phyloP scores from a whole-genome alignment of 2,797 vertebrate species.

The Acanthurus lineatus region DNA sequence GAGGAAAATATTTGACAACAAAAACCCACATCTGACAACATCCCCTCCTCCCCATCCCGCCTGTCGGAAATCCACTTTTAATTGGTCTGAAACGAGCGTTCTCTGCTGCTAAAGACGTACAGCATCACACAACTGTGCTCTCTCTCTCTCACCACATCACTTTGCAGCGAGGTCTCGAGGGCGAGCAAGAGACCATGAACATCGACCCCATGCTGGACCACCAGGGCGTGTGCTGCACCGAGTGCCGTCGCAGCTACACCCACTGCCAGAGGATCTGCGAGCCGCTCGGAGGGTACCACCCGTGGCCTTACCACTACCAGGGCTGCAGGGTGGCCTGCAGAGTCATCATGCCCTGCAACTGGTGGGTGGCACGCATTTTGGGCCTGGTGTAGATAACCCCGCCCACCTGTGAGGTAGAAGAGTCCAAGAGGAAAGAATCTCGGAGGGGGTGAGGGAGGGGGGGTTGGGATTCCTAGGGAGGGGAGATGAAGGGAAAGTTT shows the following conservation, averaged over 20 bases:
- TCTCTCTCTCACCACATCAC: background rate
- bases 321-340: conserved; percentile 92
- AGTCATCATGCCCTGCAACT: conserved; percentile 94
- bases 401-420: conserved; percentile 44
- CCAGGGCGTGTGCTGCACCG: conserved; percentile 91
- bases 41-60: conserved; percentile 55
- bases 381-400: conserved; percentile 86
- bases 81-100: conserved; percentile 68
- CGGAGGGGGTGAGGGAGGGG: background rate
- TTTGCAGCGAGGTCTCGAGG: conserved; percentile 87
- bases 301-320: conserved; percentile 91
- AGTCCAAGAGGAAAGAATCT: conserved; percentile 1
- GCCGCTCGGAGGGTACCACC: conserved; percentile 89
- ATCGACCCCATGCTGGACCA: conserved; percentile 94
- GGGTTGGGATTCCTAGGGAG: background rate
- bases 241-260: conserved; percentile 91
- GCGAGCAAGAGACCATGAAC: conserved; percentile 87
- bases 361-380: conserved; percentile 95
- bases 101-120: conserved; percentile 12
- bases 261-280: conserved; percentile 94
- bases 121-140: background rate
- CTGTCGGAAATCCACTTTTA: conserved; percentile 72
- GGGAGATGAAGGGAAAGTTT: conserved; percentile 13
- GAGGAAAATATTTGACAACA: conserved; percentile 77
- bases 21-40: conserved; percentile 73